Base-by-base conservation (phyloP, 2,888 invertebrate species). In the Agrochola circellaris region DNA sequence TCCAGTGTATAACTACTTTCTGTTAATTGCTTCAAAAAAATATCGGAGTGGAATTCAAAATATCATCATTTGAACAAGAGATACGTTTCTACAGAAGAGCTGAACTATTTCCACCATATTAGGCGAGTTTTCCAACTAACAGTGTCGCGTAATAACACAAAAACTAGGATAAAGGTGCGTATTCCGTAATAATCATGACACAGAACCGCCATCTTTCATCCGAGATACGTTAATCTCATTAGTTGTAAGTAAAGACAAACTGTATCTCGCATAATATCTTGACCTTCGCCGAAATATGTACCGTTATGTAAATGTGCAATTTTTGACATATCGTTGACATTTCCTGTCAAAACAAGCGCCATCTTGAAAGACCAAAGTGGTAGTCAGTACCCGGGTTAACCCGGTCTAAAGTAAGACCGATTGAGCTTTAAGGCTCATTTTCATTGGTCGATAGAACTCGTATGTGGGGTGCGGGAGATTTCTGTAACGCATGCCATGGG, bases 171-270 rank as follows among this genome's bases (percentile, higher is more conserved):
- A 34, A 73, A 71, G 51, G 62, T 70, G 60, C 70, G 69, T 80
- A 76, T 87, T 81, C 69, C 66, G 66, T 79, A 72, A 75, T 89
- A 88, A 88, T 87, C 77, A 75, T 83, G 85, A 84, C 75, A 77
- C 67, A 84, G 34, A 74, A 67, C 81, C 73, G 45, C 80, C 67
- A 82, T 85, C 62, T 77, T 84, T 89, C 84, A 79, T 81, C 76
- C 73, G 72, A 82, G 71, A 77, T 81, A 79, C 77, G 81, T 83
- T 88, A 86, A 89, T 89, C 90, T 89, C 79, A 88, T 89, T 89
- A 86, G 66, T 64, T 73, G 71, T 79, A 81, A 73, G 79, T 82
- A 87, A 84, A 84, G 89, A 87, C 51, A 71, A 54, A 58, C 54
- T 48, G 67, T 56, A 13, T n/a, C 38, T 30, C 17, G 83, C 38